A percentile compares a stretch with the other conserved stretches of the same genome.
Evolutionary conservation across 2,888 invertebrate genomes (phyloP).

Genomic region (Pseudococcus jackbeardsleyi): DNA sequence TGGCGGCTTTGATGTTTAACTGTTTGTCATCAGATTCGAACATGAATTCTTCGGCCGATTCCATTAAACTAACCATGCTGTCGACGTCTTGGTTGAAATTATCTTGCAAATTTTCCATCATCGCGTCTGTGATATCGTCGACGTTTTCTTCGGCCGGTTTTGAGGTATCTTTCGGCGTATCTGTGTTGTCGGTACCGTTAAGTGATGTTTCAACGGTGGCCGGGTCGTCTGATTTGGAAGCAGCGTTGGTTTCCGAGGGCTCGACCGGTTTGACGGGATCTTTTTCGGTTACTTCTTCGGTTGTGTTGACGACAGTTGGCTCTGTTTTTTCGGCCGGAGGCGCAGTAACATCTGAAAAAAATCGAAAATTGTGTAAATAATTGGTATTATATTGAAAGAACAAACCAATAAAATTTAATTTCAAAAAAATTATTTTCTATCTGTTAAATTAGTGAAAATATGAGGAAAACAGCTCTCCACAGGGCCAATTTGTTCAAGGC

Average conservation of each 20-base stretch:
- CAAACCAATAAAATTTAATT: not conserved
- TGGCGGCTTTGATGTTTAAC: slow-evolving; percentile 35
- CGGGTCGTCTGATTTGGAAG: not conserved
- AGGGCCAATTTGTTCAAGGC: no score
- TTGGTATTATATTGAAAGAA: not conserved
- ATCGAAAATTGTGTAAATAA: not conserved
- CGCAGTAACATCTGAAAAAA: not conserved
- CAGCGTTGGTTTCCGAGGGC: not conserved
- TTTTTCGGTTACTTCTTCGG: not conserved
- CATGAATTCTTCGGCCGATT: slow-evolving; percentile 40
- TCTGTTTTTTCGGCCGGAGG: not conserved
- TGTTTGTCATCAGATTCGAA: slow-evolving; percentile 28
- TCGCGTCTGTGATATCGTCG: slow-evolving; percentile 48
- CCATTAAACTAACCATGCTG: slow-evolving; percentile 20
- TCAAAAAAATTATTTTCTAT: not conserved
- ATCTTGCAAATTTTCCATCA: slow-evolving; percentile 46
- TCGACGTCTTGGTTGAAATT: slow-evolving; percentile 30
- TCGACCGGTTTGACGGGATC: not conserved
- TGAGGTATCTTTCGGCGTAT: not conserved
- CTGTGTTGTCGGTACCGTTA: slow-evolving; percentile 7
- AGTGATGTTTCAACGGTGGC: not conserved
- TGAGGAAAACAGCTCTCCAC: no score
- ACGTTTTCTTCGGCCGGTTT: not conserved
- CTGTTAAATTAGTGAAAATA: no score
- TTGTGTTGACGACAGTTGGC: not conserved